Evolutionary conservation across 2,113 vertebrate genomes (phyloP).

Genomic region (Hepsetus odoe): DNA sequence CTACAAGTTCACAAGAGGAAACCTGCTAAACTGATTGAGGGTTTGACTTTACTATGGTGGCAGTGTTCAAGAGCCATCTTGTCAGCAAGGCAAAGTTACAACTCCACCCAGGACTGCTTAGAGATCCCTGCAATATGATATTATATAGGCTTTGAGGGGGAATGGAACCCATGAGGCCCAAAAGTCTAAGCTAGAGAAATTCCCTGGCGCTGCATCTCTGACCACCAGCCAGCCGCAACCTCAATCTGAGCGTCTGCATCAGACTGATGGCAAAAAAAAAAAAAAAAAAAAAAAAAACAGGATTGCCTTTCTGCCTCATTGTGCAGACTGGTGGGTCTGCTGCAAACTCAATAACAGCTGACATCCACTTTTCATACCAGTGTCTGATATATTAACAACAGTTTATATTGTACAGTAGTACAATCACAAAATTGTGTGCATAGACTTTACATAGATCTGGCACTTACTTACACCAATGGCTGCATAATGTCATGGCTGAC

Average conservation of each 20-base stretch:
- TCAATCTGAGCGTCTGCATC: slow-evolving; percentile 20
- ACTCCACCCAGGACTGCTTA: slow-evolving; percentile 24
- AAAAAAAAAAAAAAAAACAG: too few relatives aligned
- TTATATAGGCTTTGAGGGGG: slow-evolving; percentile 17
- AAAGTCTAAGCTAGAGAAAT: slow-evolving; percentile 26
- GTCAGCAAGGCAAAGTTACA: slow-evolving; percentile 13
- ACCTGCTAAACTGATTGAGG: slow-evolving; percentile 6
- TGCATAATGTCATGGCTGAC: slow-evolving; percentile 5
- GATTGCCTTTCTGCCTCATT: slow-evolving; percentile 18
- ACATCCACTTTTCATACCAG: background rate
- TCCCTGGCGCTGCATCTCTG: background rate
- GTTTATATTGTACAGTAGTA: background rate
- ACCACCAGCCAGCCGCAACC: slow-evolving; percentile 28
- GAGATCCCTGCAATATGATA: slow-evolving; percentile 17
- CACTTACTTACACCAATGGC: background rate
- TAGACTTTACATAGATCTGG: too few relatives aligned
- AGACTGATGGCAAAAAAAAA: background rate
- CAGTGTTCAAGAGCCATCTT: slow-evolving; percentile 16
- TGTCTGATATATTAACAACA: background rate
- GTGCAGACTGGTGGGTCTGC: background rate
- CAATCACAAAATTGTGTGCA: background rate
- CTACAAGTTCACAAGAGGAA: background rate
- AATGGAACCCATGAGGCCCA: background rate
- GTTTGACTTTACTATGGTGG: slow-evolving; percentile 19
- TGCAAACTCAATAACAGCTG: background rate